Evolutionary conservation across 1,140 invertebrate species (phyloP).

Genomic region (Polypedilum pembai): DNA sequence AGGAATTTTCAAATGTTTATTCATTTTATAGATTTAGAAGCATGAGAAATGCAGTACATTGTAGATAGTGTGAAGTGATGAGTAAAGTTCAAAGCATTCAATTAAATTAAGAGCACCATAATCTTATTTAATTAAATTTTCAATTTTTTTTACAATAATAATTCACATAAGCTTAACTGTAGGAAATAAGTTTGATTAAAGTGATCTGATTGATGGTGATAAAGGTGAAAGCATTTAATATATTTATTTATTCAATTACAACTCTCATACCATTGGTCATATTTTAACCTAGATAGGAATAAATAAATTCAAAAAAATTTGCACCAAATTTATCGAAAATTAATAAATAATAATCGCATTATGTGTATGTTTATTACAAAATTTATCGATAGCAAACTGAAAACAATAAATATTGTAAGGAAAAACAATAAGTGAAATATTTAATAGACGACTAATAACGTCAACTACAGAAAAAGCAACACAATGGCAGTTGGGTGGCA

Average conservation of each 20-base stretch:
- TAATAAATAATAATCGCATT: constrained; percentile 3
- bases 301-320: background rate
- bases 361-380: background rate
- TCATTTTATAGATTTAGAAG: no score
- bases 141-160: background rate
- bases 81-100: no score
- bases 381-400: background rate
- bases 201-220: no score
- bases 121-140: background rate
- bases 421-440: background rate
- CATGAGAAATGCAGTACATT: no score
- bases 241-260: background rate
- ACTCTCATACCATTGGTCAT: background rate
- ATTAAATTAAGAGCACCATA: background rate
- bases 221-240: background rate
- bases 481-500: background rate
- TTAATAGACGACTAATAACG: background rate
- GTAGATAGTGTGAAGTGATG: no score
- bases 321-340: constrained; percentile 1
- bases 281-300: background rate
- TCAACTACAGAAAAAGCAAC: background rate
- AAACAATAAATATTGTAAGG: background rate
- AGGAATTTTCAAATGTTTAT: no score
- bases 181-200: no score
- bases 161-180: no score